Percentiles rank a stretch among this genome's conserved stretches.
Evolutionary conservation across 92 coral and sea anemone genomes (phyloP).

Genomic region (Galaxea fascicularis): DNA sequence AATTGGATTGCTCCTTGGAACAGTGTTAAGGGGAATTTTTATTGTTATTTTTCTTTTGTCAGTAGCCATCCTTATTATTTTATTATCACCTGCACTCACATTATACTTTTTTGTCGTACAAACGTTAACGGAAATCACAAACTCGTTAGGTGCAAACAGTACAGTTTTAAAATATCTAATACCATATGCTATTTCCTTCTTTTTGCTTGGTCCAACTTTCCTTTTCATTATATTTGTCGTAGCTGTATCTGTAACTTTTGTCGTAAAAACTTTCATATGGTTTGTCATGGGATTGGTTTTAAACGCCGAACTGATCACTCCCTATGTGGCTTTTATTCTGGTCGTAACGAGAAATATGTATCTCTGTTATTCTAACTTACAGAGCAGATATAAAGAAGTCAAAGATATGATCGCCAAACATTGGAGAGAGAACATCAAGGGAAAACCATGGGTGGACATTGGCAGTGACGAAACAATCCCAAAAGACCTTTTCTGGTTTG

Average conservation of each 20-base stretch:
- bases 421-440: background rate
- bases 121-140: background rate
- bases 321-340: background rate
- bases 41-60: background rate
- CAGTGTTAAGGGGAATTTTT: background rate
- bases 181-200: too few relatives aligned
- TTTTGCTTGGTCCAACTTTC: background rate
- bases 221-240: background rate
- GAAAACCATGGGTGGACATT: background rate
- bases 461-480: background rate
- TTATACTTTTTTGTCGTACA: background rate
- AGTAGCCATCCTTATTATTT: background rate
- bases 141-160: too few relatives aligned
- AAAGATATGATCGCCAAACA: background rate
- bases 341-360: background rate
- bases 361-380: conserved; percentile 7
- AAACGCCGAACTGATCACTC: conserved; percentile 11
- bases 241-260: background rate
- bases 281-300: conserved; percentile 15
- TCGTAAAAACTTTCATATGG: background rate
- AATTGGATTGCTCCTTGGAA: background rate
- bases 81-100: background rate
- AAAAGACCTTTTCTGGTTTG: conserved; percentile 31
- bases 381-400: conserved; percentile 6
- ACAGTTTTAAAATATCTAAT: too few relatives aligned